Evolutionary conservation across 2,888 invertebrate species (phyloP).

Genomic region (Cosmopolites sordidus): DNA sequence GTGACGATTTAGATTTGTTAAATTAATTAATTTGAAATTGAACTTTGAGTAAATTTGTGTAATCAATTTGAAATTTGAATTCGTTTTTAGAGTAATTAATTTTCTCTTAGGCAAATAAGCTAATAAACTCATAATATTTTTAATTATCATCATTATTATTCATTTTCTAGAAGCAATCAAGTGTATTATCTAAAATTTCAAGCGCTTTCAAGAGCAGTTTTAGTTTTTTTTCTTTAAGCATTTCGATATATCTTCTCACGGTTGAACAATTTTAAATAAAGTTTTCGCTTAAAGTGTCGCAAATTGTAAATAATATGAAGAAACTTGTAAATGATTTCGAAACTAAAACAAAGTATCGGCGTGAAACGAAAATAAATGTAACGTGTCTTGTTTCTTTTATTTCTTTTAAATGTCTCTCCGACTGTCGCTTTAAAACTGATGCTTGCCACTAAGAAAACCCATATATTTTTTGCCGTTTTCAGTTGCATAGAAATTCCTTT

Average conservation of each 20-base stretch:
- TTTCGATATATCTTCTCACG: background rate
- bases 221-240: background rate
- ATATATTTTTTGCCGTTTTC: background rate
- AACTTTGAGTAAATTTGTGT: too few relatives aligned
- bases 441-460: background rate
- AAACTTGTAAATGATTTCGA: background rate
- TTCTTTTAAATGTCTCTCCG: background rate
- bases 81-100: too few relatives aligned
- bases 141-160: too few relatives aligned
- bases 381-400: background rate
- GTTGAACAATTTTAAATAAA: background rate
- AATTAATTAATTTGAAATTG: too few relatives aligned
- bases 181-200: too few relatives aligned
- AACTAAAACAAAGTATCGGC: background rate
- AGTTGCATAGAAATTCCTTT: too few relatives aligned
- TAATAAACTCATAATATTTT: too few relatives aligned
- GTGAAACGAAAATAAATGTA: background rate
- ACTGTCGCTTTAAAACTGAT: background rate
- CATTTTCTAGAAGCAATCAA: too few relatives aligned
- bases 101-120: too few relatives aligned
- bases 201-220: too few relatives aligned
- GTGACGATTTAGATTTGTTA: too few relatives aligned
- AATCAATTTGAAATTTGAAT: too few relatives aligned
- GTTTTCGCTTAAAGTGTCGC: background rate
- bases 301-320: background rate